phyloP scores from a whole-genome alignment of 2,797 vertebrate genomes.

The Limosa lapponica region DNA sequence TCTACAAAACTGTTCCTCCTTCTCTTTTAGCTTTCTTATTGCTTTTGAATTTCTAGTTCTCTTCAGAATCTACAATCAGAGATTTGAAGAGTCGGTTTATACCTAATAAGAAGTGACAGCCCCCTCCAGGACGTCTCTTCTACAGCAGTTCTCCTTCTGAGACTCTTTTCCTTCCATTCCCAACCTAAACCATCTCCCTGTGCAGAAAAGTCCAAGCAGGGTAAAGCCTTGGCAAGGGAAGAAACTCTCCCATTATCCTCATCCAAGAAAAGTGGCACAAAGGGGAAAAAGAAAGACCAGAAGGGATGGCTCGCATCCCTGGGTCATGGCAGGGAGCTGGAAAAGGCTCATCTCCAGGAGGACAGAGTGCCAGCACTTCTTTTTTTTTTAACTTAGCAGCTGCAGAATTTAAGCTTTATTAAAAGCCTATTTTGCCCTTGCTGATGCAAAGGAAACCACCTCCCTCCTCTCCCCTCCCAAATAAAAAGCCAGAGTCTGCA shows the following conservation, averaged over 20 bases:
- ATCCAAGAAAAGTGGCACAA: constrained; percentile 13
- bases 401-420: constrained; percentile 42
- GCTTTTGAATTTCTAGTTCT: neutral
- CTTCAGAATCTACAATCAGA: neutral
- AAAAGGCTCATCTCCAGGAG: constrained; percentile 37
- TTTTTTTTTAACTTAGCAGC: constrained; percentile 32
- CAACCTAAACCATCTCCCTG: neutral
- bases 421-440: constrained; percentile 19
- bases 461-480: neutral
- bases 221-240: neutral
- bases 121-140: neutral
- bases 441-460: constrained; percentile 36
- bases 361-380: constrained; percentile 21
- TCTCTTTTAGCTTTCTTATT: neutral
- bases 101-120: neutral
- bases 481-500: neutral
- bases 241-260: neutral
- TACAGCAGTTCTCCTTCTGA: neutral
- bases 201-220: neutral
- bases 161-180: neutral
- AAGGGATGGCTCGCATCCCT: constrained; percentile 1
- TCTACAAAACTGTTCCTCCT: neutral
- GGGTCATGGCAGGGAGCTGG: neutral
- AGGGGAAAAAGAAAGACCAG: neutral
- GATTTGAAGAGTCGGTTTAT: neutral